Percentiles rank a stretch among this genome's conserved stretches.
Evolutionary conservation across 2,888 invertebrate species (phyloP).

Genomic region (Leptinotarsa juncta): DNA sequence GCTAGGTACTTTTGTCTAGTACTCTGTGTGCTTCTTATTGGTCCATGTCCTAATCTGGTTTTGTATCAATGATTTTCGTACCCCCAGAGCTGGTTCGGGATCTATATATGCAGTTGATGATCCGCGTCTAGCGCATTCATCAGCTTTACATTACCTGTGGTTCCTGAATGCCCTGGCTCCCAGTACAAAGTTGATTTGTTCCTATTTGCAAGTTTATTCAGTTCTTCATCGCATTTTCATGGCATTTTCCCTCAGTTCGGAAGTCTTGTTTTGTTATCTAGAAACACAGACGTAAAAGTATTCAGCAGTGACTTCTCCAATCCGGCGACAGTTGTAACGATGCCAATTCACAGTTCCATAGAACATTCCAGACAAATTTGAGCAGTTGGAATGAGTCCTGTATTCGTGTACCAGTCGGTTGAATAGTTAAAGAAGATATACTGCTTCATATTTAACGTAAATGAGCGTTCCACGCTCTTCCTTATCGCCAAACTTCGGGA

Average conservation of each 20-base stretch:
- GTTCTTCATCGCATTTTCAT: too few relatives aligned
- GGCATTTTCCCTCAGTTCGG: not conserved
- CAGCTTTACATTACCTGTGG: too few relatives aligned
- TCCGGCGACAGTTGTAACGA: not conserved
- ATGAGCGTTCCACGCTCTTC: slow-evolving; percentile 8
- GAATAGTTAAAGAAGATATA: slow-evolving; percentile 10
- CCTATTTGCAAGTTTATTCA: too few relatives aligned
- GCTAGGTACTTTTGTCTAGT: too few relatives aligned
- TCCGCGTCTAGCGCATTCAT: too few relatives aligned
- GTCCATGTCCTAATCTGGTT: too few relatives aligned
- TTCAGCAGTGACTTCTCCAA: not conserved
- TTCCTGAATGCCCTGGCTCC: too few relatives aligned
- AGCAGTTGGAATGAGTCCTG: not conserved
- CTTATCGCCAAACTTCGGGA: not conserved
- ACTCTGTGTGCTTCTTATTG: too few relatives aligned
- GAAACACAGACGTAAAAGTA: not conserved
- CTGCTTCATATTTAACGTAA: slow-evolving; percentile 9
- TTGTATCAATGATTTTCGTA: too few relatives aligned
- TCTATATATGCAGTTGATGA: too few relatives aligned
- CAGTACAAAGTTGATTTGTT: too few relatives aligned
- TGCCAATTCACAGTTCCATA: not conserved
- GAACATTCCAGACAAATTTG: slow-evolving; percentile 3
- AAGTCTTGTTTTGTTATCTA: not conserved
- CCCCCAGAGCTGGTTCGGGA: too few relatives aligned
- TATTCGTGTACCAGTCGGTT: slow-evolving; percentile 4